Evolutionary conservation across 2,888 invertebrate species (phyloP), one percentile per base, ranked within the genome.

Genomic region (Melieria crassipennis): DNA sequence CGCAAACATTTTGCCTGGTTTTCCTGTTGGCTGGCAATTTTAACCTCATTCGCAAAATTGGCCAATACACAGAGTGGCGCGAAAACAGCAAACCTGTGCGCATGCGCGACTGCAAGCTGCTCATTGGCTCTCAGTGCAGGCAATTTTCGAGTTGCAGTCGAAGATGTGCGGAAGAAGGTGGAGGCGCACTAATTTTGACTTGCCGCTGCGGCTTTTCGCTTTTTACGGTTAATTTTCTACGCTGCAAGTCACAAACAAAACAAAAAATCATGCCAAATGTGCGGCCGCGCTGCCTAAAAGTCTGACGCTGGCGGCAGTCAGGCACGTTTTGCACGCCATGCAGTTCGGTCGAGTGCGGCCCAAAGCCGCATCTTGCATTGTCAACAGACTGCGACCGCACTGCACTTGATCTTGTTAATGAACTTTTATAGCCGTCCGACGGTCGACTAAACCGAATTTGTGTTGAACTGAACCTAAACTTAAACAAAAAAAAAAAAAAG

Each of bases 361-460:
- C 9, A 9, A 58, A 30, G 48, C 46, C 30, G 62, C 62, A 30
- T 10, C 45, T 69, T 48, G 55, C 50, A 62, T 72, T 63, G 74
- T 70, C 65, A 66, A 65, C 64, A 69, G 46, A 73, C 50, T 62
- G 69, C 11, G 7, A 68, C 45, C 64, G 65, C 64, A 68, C 71
- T 76, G 76, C 76, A 76, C 76, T 76, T 76, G 76, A 76, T 75
- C 76, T 76, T 75, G 75, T 75, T 76, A 76, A 74, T 76, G 76
- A 76, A 76, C 75, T 69, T 75, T 75, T 66, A 55, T 64, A 56
- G 50, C n/a, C 58, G 60, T 46, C 11, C 46, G 30, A 58, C 55
- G 42, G 13, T 62, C 63, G 42, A 30, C 65, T 30, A 56, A 65
- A n/a, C 56, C 61, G 13, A 47, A 56, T 47, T 56, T 55, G 43